phyloP scores from a whole-genome alignment of 2,888 invertebrate genomes.

The Machimus rusticus region DNA sequence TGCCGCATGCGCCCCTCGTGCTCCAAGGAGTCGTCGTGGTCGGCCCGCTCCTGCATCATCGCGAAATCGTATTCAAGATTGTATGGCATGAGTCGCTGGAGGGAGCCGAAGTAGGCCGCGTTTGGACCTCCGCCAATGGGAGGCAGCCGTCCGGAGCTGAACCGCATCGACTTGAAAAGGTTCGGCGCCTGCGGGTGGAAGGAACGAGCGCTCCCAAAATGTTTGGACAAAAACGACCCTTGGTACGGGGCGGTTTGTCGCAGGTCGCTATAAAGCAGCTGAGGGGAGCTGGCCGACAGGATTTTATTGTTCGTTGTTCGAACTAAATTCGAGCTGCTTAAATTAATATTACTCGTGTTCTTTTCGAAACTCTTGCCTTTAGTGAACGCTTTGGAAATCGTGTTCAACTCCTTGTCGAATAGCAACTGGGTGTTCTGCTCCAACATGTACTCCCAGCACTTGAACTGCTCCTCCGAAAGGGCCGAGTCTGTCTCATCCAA shows the following conservation, averaged over 20 bases:
- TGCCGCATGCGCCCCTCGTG: constrained; percentile 86
- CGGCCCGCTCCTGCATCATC: constrained; percentile 79
- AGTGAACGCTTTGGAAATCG: constrained; percentile 72
- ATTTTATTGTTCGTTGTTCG: constrained; percentile 63
- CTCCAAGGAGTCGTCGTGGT: constrained; percentile 76
- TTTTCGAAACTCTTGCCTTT: constrained; percentile 55
- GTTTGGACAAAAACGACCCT: constrained; percentile 71
- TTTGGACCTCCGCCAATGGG: constrained; percentile 77
- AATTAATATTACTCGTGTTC: constrained; percentile 44
- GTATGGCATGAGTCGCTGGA: constrained; percentile 84
- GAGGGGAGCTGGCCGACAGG: constrained; percentile 76
- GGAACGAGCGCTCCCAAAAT: constrained; percentile 82
- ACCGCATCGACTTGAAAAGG: constrained; percentile 67
- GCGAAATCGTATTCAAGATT: constrained; percentile 85
- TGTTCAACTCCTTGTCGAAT: constrained; percentile 87
- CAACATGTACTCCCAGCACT: constrained; percentile 93
- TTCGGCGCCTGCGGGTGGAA: constrained; percentile 70
- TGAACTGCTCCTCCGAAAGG: constrained; percentile 84
- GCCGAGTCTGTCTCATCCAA: constrained; percentile 67
- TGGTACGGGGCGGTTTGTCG: constrained; percentile 52
- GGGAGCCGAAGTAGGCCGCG: constrained; percentile 86
- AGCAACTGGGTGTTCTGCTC: constrained; percentile 89
- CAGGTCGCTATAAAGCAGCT: constrained; percentile 61
- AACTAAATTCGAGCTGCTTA: constrained; percentile 53
- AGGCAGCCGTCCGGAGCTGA: constrained; percentile 65